Conservation (phyloP, 2,797 vertebrate species). For the Pelodytes ibericus region DNA sequence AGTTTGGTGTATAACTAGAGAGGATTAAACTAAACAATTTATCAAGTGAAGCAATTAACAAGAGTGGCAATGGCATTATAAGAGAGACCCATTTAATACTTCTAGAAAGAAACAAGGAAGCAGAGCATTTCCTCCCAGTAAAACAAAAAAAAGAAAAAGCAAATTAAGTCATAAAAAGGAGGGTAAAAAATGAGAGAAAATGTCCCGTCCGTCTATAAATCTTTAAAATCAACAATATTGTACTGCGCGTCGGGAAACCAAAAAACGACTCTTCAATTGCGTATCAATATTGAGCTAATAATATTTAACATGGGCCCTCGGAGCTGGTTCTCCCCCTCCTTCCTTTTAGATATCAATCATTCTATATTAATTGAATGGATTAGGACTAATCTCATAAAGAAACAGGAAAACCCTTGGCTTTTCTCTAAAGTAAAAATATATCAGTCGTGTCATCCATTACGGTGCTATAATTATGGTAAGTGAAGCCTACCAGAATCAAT, state of each 20-base stretch:
- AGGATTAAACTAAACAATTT: constrained; percentile 39
- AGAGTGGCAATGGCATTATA: constrained; percentile 45
- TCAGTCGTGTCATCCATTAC: constrained; percentile 90
- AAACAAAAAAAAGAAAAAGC: constrained; percentile 34
- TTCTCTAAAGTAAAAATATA: constrained; percentile 81
- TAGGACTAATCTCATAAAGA: constrained; percentile 80
- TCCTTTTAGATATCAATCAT: constrained; percentile 73
- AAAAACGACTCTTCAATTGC: constrained; percentile 62
- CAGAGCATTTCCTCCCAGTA: constrained; percentile 36
- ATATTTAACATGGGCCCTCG: constrained; percentile 65
- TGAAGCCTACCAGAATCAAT: constrained; percentile 91
- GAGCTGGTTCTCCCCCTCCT: constrained; percentile 64
- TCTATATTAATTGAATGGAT: constrained; percentile 78
- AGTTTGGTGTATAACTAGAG: constrained; percentile 66
- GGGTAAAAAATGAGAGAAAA: constrained; percentile 10
- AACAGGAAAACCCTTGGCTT: constrained; percentile 78
- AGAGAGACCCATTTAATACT: constrained; percentile 41
- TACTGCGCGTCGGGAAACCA: constrained; percentile 61
- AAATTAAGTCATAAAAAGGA: constrained; percentile 48
- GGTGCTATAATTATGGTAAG: constrained; percentile 94
- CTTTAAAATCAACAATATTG: constrained; percentile 63
- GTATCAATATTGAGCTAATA: constrained; percentile 66
- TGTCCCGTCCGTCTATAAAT: constrained; percentile 23
- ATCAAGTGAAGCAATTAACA: constrained; percentile 48
- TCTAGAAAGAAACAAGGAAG: constrained; percentile 25